Base-by-base conservation (phyloP, 2,113 vertebrate genomes). In the Sinocyclocheilus anophthalmus region DNA sequence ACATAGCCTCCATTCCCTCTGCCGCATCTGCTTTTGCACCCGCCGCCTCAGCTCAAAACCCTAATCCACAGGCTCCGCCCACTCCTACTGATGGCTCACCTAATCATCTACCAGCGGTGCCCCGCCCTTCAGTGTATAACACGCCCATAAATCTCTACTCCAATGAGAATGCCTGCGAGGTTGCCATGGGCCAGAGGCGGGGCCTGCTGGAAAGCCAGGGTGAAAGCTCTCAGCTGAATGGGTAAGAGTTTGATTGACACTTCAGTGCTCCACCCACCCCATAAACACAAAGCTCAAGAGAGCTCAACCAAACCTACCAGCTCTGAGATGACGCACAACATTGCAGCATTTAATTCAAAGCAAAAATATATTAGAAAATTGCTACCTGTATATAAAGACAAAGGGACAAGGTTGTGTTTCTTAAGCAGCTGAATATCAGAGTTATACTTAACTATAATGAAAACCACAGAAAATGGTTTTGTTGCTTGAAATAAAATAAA, bases 1-100 rank as follows among this genome's bases (percentile, higher is more conserved):
- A 96, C 88, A 97, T 95, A 88, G 96, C 97, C 85, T 96, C 96
- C 93, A 99, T 99, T 90, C 97, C 97, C 39, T 98, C 98, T 48
- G 96, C 96, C 1, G 96, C 96, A 39, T 99, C 98, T 0, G 97
- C 97, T 93, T 98, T 99, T 93, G 96, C 96, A 87, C 91, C 85
- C 39, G 72, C 87, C 88, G 77, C 91, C 10, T 90, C 0, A 93
- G 85, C 78, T 69, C 88, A 50, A 80, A 85, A n/a, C 84, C 92
- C n/a, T 87, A 91, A 75, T 94, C 92, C 9, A 88, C 93, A 84
- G 90, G 92, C 42, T 92, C 93, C 5, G 93, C 94, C 63, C 91
- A 89, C 86, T 93, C 94, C 57, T 93, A 95, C 90, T 96, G 95
- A 95, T 95, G 85, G 88, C n/a, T 24, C 83, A 30, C 79, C 50